These are phyloP conservation scores for Drosophila colorata DNA, from an alignment of 2,888 invertebrate species.

Conservation along the genomic window DNA sequence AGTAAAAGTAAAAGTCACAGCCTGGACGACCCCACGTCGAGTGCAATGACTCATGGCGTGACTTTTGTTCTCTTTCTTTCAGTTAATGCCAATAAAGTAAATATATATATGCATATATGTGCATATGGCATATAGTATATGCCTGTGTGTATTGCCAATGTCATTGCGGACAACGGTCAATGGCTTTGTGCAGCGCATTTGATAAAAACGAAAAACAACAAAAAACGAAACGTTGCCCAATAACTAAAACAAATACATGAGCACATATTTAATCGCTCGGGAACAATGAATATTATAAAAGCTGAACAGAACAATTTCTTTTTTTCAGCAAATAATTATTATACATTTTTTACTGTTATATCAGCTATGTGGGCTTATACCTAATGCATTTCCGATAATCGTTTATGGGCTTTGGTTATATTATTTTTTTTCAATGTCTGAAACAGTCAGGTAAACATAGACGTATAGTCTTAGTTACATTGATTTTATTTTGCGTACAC, in stretches of 20 bases:
- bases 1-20: constrained; percentile 55
- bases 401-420: too few species aligned
- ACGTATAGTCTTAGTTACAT: not conserved
- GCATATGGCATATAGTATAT: constrained; percentile 10
- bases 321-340: not conserved
- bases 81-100: constrained; percentile 43
- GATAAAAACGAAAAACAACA: constrained; percentile 38
- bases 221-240: constrained; percentile 29
- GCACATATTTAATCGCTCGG: not conserved
- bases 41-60: constrained; percentile 79
- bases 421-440: too few species aligned
- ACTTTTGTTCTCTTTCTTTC: constrained; percentile 82
- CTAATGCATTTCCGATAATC: not conserved
- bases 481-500: not conserved
- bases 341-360: not conserved
- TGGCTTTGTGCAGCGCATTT: constrained; percentile 59
- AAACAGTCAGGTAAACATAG: too few species aligned
- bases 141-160: constrained; percentile 57
- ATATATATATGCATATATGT: constrained; percentile 22
- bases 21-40: constrained; percentile 47
- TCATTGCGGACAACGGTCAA: constrained; percentile 76
- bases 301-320: not conserved
- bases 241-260: constrained; percentile 35
- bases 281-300: not conserved
- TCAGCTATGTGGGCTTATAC: not conserved